Percentiles rank a stretch among this genome's conserved stretches.
Evolutionary conservation across 2,113 vertebrate species (phyloP).

Genomic region (Aleadryas rufinucha): DNA sequence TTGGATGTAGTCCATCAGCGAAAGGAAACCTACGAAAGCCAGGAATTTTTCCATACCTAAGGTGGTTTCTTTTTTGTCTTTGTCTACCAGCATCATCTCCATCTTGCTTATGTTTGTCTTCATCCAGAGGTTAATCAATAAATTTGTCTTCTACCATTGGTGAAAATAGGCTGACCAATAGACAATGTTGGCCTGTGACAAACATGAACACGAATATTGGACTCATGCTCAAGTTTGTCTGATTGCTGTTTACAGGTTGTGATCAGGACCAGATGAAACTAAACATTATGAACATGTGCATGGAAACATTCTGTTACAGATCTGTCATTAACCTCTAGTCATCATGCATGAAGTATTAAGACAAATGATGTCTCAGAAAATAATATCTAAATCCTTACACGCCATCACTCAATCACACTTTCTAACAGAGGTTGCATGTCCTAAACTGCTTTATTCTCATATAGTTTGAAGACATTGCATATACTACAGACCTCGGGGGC

Average conservation of each 20-base stretch:
- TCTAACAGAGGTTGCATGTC: neutral
- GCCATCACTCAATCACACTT: neutral
- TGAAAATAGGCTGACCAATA: neutral
- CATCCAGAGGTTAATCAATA: neutral
- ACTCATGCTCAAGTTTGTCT: neutral
- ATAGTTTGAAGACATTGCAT: neutral
- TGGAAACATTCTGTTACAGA: neutral
- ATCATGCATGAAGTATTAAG: neutral
- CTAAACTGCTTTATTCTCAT: neutral
- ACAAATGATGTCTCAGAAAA: neutral
- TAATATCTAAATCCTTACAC: neutral
- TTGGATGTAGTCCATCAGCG: neutral
- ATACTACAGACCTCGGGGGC: rapidly evolving
- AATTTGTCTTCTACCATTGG: neutral
- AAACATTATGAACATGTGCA: neutral
- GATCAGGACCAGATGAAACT: neutral
- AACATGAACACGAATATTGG: neutral
- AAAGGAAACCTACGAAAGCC: neutral
- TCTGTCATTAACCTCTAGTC: neutral
- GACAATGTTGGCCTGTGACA: neutral
- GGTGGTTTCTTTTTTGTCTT: neutral
- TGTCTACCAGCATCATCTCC: neutral
- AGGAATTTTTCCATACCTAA: neutral
- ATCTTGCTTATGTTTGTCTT: neutral
- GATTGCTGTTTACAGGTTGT: neutral